Conservation (phyloP, 2,888 invertebrate species). For the Carabus problematicus region DNA sequence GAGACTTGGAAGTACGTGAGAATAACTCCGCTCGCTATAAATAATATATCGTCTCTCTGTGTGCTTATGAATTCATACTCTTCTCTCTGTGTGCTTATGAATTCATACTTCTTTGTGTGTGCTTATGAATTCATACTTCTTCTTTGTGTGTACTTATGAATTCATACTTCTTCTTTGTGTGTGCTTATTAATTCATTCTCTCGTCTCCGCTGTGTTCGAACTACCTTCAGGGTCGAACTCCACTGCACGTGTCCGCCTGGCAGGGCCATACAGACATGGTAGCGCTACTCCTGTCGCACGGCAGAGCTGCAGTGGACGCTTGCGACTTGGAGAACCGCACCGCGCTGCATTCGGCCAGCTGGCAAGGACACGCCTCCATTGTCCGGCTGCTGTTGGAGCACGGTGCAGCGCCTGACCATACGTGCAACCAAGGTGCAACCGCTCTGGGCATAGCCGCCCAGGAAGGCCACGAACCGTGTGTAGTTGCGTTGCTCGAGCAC, state of each 20-base stretch:
- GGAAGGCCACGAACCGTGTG: slow-evolving; percentile 94
- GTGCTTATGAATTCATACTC: background rate
- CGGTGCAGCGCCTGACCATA: slow-evolving; percentile 86
- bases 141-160: no score
- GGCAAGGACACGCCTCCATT: slow-evolving; percentile 91
- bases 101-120: no score
- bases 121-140: slow-evolving; percentile 29
- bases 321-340: slow-evolving; percentile 87
- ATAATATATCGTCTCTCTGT: background rate
- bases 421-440: slow-evolving; percentile 95
- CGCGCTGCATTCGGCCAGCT: slow-evolving; percentile 92
- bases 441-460: slow-evolving; percentile 95
- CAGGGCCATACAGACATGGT: slow-evolving; percentile 96
- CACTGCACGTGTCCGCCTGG: slow-evolving; percentile 90
- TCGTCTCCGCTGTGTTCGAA: no score
- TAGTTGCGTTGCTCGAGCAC: slow-evolving; percentile 80
- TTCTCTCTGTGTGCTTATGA: no score
- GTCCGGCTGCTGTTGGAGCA: slow-evolving; percentile 80
- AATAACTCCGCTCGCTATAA: background rate
- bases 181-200: background rate
- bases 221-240: slow-evolving; percentile 83
- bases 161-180: background rate
- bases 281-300: slow-evolving; percentile 75
- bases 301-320: slow-evolving; percentile 87
- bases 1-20: slow-evolving; percentile 79